Base-by-base conservation (phyloP, 1,140 invertebrate species). In the Thereuonema tuberculata region DNA sequence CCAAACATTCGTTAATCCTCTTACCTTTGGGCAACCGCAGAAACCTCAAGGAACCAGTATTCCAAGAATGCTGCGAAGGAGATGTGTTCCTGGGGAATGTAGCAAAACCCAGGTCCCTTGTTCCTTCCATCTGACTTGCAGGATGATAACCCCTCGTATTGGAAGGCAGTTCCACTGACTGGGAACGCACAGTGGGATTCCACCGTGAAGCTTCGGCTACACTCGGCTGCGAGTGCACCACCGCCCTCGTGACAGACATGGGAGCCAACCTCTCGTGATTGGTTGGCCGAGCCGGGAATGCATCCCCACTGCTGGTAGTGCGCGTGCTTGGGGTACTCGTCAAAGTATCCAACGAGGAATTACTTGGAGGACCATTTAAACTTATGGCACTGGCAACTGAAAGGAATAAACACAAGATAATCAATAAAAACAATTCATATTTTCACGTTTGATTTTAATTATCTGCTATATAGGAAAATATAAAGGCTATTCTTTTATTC, bases 21-120 rank as follows among this genome's bases (percentile, higher is more conserved):
- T 26, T 52, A 65, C 64, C 64, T 63, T 57, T 52, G 47, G 59
- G 62, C 28, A 58, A 26, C 26, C 59, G 53, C n/a, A n/a, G 20
- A 23, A 50, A 52, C 31, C 29, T 17, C 21, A 58, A 28, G 17
- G 64, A 63, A 20, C 53, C 61, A 2, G 46, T 48, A 49, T 60
- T 65, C 61, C 64, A 62, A 28, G 48, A 56, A 27, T 58, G 55
- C 3, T 53, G 48, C 1, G 52, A 58, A 23, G 59, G 56, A 1
- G 58, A 57, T 1, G 58, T 52, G 5, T 54, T 29, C 21, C 59
- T 60, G 14, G 59, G 59, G 17, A 62, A 57, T 26, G 56, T 57
- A 5, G 56, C 56, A 23, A 9, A 57, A 2, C 1, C 20, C 9
- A 9, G 28, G 27, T 55, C n/a, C 5, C 21, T 26, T 2, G 25